Percentiles rank a stretch among this genome's conserved stretches.
Evolutionary conservation across 2,113 vertebrate species (phyloP).

Genomic region (Acrocephalus kingi): DNA sequence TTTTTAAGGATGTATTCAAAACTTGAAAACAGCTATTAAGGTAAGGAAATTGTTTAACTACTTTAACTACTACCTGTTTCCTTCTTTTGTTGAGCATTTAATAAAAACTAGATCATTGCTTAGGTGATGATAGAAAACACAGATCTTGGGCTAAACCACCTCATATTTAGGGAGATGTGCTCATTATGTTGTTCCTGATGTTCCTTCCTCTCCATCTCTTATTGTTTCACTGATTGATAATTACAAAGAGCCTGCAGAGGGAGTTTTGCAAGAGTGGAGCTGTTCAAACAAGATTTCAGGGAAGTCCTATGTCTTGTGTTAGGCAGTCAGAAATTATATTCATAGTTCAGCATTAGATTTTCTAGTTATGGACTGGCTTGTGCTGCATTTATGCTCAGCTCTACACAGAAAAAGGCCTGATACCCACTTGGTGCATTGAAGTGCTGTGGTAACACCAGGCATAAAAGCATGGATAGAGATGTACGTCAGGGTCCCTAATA

Average conservation of each 20-base stretch:
- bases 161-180: not conserved
- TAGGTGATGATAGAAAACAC: not conserved
- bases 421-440: not conserved
- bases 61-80: not conserved
- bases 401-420: not conserved
- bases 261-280: not conserved
- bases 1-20: not conserved
- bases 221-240: not conserved
- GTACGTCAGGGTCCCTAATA: not conserved
- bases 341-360: not conserved
- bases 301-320: not conserved
- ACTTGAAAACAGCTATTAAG: not conserved
- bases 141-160: not conserved
- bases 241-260: not conserved
- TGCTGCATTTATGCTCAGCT: not conserved
- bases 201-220: not conserved
- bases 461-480: not conserved
- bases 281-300: not conserved
- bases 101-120: not conserved
- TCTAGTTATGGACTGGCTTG: not conserved
- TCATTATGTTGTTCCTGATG: not conserved
- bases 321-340: not conserved
- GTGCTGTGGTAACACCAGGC: not conserved
- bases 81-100: conserved; percentile 17
- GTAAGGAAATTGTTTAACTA: not conserved